A percentile compares a stretch with the other conserved stretches of the same genome.
These are phyloP conservation scores for Agapornis canus DNA, from an alignment of 2,797 vertebrate species.

Conservation along the genomic window DNA sequence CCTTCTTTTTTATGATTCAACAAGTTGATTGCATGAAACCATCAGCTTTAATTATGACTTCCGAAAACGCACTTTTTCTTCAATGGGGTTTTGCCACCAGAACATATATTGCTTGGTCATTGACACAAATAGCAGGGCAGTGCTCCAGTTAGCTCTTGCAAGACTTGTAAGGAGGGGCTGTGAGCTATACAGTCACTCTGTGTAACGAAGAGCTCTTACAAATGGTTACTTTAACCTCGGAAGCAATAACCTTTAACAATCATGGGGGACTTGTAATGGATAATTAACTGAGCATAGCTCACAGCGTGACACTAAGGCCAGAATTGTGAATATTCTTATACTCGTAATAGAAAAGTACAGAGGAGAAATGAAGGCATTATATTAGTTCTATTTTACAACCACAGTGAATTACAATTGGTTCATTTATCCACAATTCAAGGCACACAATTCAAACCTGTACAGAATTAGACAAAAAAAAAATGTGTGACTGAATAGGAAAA, in stretches of 20 bases:
- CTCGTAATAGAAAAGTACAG: slow-evolving; percentile 28
- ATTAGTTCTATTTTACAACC: slow-evolving; percentile 27
- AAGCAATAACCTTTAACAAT: slow-evolving; percentile 48
- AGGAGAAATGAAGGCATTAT: slow-evolving; percentile 45
- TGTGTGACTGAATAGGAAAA: slow-evolving; percentile 26
- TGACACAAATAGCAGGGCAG: not conserved
- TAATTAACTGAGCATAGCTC: slow-evolving; percentile 48
- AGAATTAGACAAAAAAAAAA: slow-evolving; percentile 38
- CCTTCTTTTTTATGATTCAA: not conserved
- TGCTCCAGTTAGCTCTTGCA: not conserved
- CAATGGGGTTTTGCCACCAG: not conserved
- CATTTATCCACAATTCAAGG: slow-evolving; percentile 45
- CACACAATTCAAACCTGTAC: not conserved
- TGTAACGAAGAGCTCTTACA: slow-evolving; percentile 22
- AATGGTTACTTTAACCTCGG: slow-evolving; percentile 20
- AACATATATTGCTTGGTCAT: not conserved
- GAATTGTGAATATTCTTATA: slow-evolving; percentile 42
- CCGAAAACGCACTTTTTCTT: not conserved
- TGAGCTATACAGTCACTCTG: not conserved
- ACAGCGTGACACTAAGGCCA: not conserved
- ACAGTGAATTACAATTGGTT: not conserved
- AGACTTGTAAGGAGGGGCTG: not conserved
- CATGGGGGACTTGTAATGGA: not conserved
- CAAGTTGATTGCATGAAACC: not conserved
- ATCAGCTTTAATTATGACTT: not conserved